Base-by-base conservation (phyloP, 1,140 invertebrate species). In the Anagrus nilaparvatae region DNA sequence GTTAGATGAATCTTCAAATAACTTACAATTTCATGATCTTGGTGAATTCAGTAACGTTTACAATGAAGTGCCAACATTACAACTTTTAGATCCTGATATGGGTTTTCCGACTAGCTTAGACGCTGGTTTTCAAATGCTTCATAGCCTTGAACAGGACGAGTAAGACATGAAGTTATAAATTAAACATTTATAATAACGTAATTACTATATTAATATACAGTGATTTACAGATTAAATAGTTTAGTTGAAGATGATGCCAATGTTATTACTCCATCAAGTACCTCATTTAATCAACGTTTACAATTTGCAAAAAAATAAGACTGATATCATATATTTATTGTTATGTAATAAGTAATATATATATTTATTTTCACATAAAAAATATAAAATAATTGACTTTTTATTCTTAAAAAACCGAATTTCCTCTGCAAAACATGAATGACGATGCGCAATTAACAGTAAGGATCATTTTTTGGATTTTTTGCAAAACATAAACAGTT, bases 61-160 rank as follows among this genome's bases (percentile, higher is more conserved):
- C 17, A 55, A 58, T 20, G 63, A 67, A 40, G 63, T 67, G 3
- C 66, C 65, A 28, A 69, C 66, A 5, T 51, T 69, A 18, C 65
- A 69, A 43, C 49, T 70, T 30, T 61, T 71, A 9, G 68, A 70
- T 59, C 65, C 65, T 5, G 63, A 67, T 37, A 60, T 65, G 44
- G 63, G 67, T 9, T 67, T 70, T 38, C 64, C 69, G 7, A 62
- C 64, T 5, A 69, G 66, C 40, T 58, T 72, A 18, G 65, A 72
- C 50, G 65, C 69, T 32, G 69, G 69, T 13, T 72, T 71, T 49
- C 69, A 72, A 51, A 72, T 72, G 67, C 50, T 72, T 14, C 65
- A 71, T 21, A 71, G 59, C 30, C 54, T 72, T 33, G 69, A 72
- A 47, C 69, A 71, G 43, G 66, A 70, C 28, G 65, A 69, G 56